phyloP scores from a whole-genome alignment of 2,888 invertebrate genomes.

The Drosophila macrospina region DNA sequence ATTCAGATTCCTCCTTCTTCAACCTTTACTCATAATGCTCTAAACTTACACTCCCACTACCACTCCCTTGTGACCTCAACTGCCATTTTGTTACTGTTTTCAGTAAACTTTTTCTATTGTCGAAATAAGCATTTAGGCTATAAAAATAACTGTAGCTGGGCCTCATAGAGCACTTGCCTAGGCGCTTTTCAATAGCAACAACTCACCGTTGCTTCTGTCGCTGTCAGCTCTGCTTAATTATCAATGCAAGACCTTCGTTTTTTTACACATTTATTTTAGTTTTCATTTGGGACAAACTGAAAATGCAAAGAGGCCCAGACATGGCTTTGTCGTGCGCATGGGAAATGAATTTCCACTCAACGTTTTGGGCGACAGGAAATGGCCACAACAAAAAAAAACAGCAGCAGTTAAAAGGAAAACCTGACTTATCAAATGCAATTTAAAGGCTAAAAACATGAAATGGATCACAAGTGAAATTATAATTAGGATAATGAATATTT shows the following conservation, averaged over 20 bases:
- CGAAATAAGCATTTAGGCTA: neutral
- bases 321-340: constrained; percentile 77
- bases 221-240: constrained; percentile 70
- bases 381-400: constrained; percentile 44
- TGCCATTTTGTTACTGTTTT: neutral
- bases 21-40: no score
- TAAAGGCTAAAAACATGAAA: constrained; percentile 29
- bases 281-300: constrained; percentile 61
- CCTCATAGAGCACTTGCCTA: constrained; percentile 27
- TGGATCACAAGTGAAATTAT: constrained; percentile 48
- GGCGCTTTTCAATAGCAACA: constrained; percentile 21
- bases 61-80: neutral
- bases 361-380: constrained; percentile 74
- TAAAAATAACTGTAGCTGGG: constrained; percentile 8
- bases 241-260: constrained; percentile 73
- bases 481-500: constrained; percentile 48
- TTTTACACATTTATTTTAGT: constrained; percentile 33
- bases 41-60: no score
- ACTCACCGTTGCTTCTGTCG: constrained; percentile 30
- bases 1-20: no score
- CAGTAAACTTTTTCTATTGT: neutral
- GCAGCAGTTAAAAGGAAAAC: constrained; percentile 23
- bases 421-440: constrained; percentile 33
- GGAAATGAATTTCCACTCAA: constrained; percentile 76
- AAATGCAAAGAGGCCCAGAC: constrained; percentile 64